Base-by-base conservation (phyloP, 2,797 vertebrate genomes). In the Margarornis squamiger region DNA sequence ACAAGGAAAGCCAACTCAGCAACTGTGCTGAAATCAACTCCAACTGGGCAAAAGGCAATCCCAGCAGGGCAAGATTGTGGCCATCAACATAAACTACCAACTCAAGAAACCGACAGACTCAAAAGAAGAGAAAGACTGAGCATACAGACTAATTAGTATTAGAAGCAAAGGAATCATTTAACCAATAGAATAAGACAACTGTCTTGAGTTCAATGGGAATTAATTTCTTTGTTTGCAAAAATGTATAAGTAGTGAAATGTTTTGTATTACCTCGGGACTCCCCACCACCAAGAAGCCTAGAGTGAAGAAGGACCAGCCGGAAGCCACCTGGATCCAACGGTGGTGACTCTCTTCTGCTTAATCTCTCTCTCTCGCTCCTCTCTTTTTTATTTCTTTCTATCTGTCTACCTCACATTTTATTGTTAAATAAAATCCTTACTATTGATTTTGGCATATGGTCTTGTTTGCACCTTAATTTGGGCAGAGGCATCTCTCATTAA, bases 11-110 rank as follows among this genome's bases (percentile, higher is more conserved):
- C 6, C 45, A 59, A 6, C 21, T 72, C 52, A 23, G 45, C n/a
- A 83, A 34, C 29, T 41, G 23, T 26, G n/a, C 36, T 57, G 38
- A 57, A 76, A 51, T 63, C 49, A 34, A 5, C 20, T 58, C n/a
- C 0, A 0, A 9, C 30, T 26, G 7, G 12, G 10, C 19, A 36
- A 59, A 66, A 77, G 7, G 38, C 27, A 52, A 12, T 52, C 39
- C 29, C 45, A 22, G 2, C 21, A 65, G 21, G 24, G 26, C 6
- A 12, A 65, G 30, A 23, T 36, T 45, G 6, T 12, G 23, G n/a
- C 12, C 41, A 45, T 16, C 8, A 5, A 34, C 22, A 34, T 22
- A 45, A n/a, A 43, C 15, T 43, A n/a, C 22, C 22, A 65, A 65
- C 22, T 46, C 43, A 46, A 45, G 62, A 46, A 65, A 65, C 22